These are phyloP conservation scores for Pseudopipra pipra DNA, from an alignment of 2,113 vertebrate genomes.

Conservation along the genomic window DNA sequence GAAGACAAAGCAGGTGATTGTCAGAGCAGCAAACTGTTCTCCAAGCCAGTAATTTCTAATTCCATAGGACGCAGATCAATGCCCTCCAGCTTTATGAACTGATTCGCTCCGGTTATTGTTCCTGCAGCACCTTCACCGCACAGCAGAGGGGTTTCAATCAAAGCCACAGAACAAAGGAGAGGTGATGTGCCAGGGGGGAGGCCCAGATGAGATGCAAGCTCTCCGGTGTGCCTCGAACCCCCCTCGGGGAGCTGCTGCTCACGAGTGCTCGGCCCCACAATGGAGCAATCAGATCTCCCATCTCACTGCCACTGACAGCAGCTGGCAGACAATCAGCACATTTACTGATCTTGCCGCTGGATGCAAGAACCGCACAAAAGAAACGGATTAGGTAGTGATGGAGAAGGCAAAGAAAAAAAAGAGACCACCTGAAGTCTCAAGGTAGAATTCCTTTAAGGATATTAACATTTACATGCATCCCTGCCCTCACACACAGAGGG, in stretches of 20 bases:
- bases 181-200: background rate
- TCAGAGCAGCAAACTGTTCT: background rate
- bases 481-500: background rate
- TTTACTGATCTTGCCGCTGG: background rate
- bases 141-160: background rate
- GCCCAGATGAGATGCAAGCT: background rate
- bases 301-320: accelerated
- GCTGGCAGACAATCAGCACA: background rate
- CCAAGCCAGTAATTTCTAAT: background rate
- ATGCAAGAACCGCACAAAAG: background rate
- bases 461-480: accelerated
- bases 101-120: background rate
- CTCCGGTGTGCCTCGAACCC: background rate
- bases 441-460: background rate
- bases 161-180: background rate
- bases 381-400: background rate
- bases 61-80: background rate
- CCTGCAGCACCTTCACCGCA: background rate
- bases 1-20: background rate
- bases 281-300: background rate
- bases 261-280: background rate
- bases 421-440: background rate
- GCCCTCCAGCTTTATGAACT: background rate
- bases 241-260: background rate
- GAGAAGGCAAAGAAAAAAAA: background rate